Percentiles rank a stretch among this genome's conserved stretches.
Conservation (phyloP, 2,797 vertebrate genomes). For the Pangasius djambal region DNA sequence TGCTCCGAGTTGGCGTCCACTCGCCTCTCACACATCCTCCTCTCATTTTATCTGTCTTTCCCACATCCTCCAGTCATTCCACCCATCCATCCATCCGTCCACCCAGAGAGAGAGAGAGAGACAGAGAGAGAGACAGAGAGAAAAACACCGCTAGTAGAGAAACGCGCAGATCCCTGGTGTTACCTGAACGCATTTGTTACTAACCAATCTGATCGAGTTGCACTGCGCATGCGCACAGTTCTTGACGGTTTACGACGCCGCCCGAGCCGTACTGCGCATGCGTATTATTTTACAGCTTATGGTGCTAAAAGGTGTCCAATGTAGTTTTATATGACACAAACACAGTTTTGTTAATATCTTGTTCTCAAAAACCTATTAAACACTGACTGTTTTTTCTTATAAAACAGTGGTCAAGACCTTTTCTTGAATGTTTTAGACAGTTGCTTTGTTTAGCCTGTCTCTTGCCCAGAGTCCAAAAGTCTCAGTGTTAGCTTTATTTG, state of each 20-base stretch:
- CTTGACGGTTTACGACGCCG: neutral
- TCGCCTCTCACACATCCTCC: constrained; percentile 49
- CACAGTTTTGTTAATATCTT: neutral
- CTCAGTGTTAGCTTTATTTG: neutral
- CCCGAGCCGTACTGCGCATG: constrained; percentile 62
- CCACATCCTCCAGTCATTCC: neutral
- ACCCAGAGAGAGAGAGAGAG: neutral
- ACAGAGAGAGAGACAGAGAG: neutral
- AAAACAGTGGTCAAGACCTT: neutral
- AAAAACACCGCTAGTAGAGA: neutral
- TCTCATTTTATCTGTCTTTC: constrained; percentile 3
- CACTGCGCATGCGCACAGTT: constrained; percentile 21
- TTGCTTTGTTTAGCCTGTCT: neutral
- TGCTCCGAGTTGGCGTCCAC: constrained; percentile 71
- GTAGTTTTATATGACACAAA: neutral
- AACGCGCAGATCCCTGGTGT: neutral
- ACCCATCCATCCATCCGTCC: neutral
- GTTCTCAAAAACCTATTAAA: neutral
- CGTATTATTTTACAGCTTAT: constrained; percentile 27
- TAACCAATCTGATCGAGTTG: neutral
- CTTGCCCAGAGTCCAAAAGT: neutral
- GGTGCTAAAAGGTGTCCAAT: neutral
- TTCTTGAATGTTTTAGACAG: neutral
- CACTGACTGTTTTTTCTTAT: neutral
- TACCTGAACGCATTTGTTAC: neutral